Base-by-base conservation (phyloP, 2,113 vertebrate genomes). In the Burhinus bistriatus region DNA sequence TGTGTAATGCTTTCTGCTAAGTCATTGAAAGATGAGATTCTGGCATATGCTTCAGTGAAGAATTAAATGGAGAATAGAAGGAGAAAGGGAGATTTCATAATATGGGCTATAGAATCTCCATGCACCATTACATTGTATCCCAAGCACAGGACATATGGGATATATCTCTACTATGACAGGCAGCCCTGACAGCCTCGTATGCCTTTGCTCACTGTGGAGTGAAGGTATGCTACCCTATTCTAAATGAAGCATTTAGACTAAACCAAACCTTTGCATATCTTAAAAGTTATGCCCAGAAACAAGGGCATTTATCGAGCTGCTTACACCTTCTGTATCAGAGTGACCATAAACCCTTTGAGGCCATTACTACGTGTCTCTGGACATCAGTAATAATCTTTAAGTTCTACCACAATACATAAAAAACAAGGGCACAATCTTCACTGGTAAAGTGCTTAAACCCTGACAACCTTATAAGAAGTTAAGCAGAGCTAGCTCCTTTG, bases 1-100 rank as follows among this genome's bases (percentile, higher is more conserved):
- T 84, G 18, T 79, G 52, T 93, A 93, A 94, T 82, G 47, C 44
- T 93, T 94, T 94, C 65, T 88, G 85, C 61, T 72, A 85, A 49
- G 55, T 69, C 44, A 36, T 20, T 85, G 84, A 85, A 94, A 95
- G 73, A 87, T 83, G 61, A 87, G 30, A 89, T 65, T 85, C 58
- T 88, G 75, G 26, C 55, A 58, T 71, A 82, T 87, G 89, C 84
- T 93, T 93, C 87, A 66, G 40, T 76, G 87, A 96, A 90, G 78
- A 90, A 62, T 90, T 96, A 91, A 94, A 94, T 83, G 62, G 36
- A 49, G 54, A 90, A 61, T 27, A 77, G 80, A 69, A 81, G 49
- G 34, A 95, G 73, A 93, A 96, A 72, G 52, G 34, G 52, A 9
- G 40, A 40, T 93, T 95, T 71, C 73, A 44, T 94, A 83, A 64